Conservation (phyloP, 2,113 vertebrate genomes). For the Uria lomvia region DNA sequence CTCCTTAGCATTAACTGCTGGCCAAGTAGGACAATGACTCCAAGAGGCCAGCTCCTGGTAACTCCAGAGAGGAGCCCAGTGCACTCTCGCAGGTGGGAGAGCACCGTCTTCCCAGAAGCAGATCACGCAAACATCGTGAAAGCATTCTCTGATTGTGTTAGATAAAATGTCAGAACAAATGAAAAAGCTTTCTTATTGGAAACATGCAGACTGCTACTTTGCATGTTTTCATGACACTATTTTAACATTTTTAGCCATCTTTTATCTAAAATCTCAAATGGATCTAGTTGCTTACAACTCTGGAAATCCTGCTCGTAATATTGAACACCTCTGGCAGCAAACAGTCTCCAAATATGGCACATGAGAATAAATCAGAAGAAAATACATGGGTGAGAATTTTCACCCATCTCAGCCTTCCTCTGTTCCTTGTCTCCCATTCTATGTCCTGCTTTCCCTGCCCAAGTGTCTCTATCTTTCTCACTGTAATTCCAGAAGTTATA, state of each 20-base stretch:
- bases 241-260: not conserved
- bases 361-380: not conserved
- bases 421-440: not conserved
- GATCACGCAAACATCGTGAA: not conserved
- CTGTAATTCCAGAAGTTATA: not conserved
- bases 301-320: not conserved
- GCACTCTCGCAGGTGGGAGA: not conserved
- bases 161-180: not conserved
- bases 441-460: fast-evolving
- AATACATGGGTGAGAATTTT: not conserved
- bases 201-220: not conserved
- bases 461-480: not conserved
- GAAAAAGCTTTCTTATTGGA: not conserved
- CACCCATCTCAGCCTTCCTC: not conserved
- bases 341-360: not conserved
- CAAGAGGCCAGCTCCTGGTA: not conserved
- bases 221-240: not conserved
- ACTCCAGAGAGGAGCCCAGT: not conserved
- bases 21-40: not conserved
- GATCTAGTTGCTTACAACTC: not conserved
- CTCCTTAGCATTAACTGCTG: not conserved
- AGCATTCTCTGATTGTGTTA: not conserved
- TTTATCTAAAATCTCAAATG: not conserved
- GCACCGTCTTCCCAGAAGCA: not conserved
- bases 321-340: not conserved